Percentiles rank a stretch among this genome's conserved stretches.
phyloP scores from a whole-genome alignment of 2,797 vertebrate genomes.

The Gymnoscopelus braueri region DNA sequence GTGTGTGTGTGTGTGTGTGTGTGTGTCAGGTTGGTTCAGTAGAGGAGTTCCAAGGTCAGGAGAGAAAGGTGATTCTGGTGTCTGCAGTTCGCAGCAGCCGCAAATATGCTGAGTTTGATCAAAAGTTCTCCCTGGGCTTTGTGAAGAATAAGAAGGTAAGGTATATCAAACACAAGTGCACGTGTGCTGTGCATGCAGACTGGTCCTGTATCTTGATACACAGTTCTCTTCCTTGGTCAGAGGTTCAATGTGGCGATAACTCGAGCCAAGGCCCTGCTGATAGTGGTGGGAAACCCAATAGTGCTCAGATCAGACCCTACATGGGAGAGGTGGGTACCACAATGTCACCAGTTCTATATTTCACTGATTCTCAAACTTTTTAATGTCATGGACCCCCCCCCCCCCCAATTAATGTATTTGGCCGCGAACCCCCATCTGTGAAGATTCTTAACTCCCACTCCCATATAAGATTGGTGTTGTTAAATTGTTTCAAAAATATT shows the following conservation, averaged over 20 bases:
- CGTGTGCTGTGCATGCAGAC: no score
- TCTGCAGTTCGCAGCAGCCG: constrained; percentile 90
- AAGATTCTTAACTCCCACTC: no score
- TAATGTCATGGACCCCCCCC: no score
- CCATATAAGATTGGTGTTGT: no score
- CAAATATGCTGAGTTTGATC: constrained; percentile 76
- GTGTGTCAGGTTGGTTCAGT: constrained; percentile 90
- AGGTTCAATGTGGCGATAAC: constrained; percentile 91
- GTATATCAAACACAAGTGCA: no score
- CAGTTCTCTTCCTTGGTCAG: constrained; percentile 58
- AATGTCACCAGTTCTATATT: background rate
- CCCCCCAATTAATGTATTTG: no score
- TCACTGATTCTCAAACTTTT: no score
- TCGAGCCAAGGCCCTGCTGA: constrained; percentile 86
- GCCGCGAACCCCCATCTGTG: no score
- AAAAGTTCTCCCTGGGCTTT: constrained; percentile 90
- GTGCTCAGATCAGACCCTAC: constrained; percentile 79
- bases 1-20: constrained; percentile 25
- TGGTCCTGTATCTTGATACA: no score
- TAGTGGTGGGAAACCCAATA: constrained; percentile 87
- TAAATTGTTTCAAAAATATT: no score
- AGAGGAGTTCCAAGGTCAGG: constrained; percentile 97
- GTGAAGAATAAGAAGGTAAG: constrained; percentile 91
- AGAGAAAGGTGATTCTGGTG: constrained; percentile 89
- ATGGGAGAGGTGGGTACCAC: constrained; percentile 83